Evolutionary conservation across 2,888 invertebrate genomes (phyloP), one percentile per base, ranked within the genome.

Genomic region (Bedellia somnulentella): DNA sequence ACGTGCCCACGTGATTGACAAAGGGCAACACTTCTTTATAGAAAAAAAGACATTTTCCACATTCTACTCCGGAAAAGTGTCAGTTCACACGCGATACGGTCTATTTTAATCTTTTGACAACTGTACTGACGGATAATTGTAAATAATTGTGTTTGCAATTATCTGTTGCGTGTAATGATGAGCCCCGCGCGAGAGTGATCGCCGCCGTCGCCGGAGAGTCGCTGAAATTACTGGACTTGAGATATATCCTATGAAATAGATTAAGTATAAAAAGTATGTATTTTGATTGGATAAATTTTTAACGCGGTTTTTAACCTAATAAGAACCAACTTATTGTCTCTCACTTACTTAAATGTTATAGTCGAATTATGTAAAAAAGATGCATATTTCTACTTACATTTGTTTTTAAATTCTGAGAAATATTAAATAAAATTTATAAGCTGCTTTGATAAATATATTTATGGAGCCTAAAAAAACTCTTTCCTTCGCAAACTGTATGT

Each of bases 41-140:
- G 42, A 45, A 54, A 52, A 61, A 58, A 56, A 18, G 59, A 49
- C 47, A 44, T 60, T 62, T 57, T 62, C 60, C 57, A 59, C 58
- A 61, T 61, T 60, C 57, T 66, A 59, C 42, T 32, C 42, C 44
- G 52, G 59, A 61, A 70, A 71, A 64, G 59, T 66, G 58, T 36
- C 38, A 49, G 46, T 58, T 56, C 56, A 58, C 73, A 73, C 70
- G 73, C 73, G 59, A 73, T 60, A 52, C 42, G 55, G 57, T 64
- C 57, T 66, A 63, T 68, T 63, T 64, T 61, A 63, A 66, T 58
- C 66, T 70, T 70, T 70, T 60, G 67, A 63, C 57, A 64, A 67
- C 63, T 55, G 52, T 55, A 38, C 44, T 38, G 41, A n/a, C n/a
- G n/a, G n/a, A n/a, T 63, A 67, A 70, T 70, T 67, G 56, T 51